These are phyloP conservation scores for Propithecus coquereli DNA, from an alignment of 2,113 vertebrate genomes.

Conservation along the genomic window DNA sequence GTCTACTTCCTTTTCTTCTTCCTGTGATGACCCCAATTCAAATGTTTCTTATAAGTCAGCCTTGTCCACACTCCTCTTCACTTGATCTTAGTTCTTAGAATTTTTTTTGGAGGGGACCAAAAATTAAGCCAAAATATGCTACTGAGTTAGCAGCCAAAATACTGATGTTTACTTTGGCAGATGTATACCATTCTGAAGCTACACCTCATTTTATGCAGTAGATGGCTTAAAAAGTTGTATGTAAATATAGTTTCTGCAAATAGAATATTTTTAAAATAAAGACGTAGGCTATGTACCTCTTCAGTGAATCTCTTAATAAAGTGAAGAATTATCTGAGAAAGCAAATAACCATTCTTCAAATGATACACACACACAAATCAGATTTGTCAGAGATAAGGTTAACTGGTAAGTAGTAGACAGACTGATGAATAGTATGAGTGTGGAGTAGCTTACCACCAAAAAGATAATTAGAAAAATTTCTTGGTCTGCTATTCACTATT, in stretches of 20 bases:
- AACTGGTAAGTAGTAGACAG: neutral
- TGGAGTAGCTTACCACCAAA: neutral
- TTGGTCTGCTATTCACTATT: constrained; percentile 27
- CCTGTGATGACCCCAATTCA: neutral
- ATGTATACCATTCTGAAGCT: constrained; percentile 14
- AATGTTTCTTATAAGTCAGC: neutral
- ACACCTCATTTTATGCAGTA: neutral
- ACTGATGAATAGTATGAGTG: neutral
- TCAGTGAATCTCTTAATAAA: neutral
- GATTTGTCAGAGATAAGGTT: constrained; percentile 19
- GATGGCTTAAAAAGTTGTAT: constrained; percentile 25
- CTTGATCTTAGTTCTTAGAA: neutral
- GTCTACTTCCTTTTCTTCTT: neutral
- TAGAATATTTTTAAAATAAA: constrained; percentile 9
- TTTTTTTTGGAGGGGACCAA: neutral
- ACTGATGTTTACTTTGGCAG: constrained; percentile 44
- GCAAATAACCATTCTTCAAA: constrained; percentile 31
- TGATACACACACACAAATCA: neutral
- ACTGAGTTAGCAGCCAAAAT: constrained; percentile 31
- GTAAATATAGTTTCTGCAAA: constrained; percentile 26
- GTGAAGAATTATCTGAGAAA: constrained; percentile 33
- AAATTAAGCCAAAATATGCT: constrained; percentile 36
- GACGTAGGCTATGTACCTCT: neutral
- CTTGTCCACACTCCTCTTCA: constrained; percentile 6
- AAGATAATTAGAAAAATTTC: constrained; percentile 33